Base-by-base conservation (phyloP, 2,113 vertebrate genomes). In the Zootoca vivipara region DNA sequence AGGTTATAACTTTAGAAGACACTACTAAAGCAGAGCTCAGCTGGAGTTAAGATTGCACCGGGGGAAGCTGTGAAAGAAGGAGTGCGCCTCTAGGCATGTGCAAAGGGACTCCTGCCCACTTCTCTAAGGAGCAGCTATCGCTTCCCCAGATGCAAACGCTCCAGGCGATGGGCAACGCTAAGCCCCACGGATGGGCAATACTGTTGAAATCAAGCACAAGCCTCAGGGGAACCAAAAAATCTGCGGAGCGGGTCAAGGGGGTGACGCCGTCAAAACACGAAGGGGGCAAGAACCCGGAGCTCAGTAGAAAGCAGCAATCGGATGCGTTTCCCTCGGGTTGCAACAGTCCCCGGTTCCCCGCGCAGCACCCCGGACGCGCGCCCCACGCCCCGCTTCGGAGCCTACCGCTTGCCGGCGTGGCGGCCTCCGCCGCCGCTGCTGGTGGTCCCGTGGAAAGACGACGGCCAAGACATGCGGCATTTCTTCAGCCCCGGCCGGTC, bases 381-480 rank as follows among this genome's bases (percentile, higher is more conserved):
- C n/a, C 46, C 20, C 52, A 1, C 18, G 3, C 13, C 7, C 73
- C 10, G 26, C 35, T 65, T 52, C 18, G 16, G 5, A 2, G 22
- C 86, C n/a, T 77, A 78, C 87, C 87, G 80, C 80, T 75, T 83
- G 78, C 16, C 97, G 97, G 96, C 93, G 62, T 79, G 75, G 42
- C 75, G 4, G 77, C 98, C 97, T 97, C 96, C 93, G 93, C 96
- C 96, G 93, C 96, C 95, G 88, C 95, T 94, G 89, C 97, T 96
- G 24, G 97, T 96, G 85, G 97, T 97, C 91, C 98, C 98, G 38
- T 98, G 99, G 92, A 99, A 98, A 67, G 99, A 99, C 77, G 98
- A 99, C 28, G 99, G 99, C 98, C 99, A 99, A 82, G 99, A 99
- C 98, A 99, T 98, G 83, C 98, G 98, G 84, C 98, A 97, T 86